Evolutionary conservation across 2,888 invertebrate species (phyloP).

Genomic region (Herminia tarsipennalis): DNA sequence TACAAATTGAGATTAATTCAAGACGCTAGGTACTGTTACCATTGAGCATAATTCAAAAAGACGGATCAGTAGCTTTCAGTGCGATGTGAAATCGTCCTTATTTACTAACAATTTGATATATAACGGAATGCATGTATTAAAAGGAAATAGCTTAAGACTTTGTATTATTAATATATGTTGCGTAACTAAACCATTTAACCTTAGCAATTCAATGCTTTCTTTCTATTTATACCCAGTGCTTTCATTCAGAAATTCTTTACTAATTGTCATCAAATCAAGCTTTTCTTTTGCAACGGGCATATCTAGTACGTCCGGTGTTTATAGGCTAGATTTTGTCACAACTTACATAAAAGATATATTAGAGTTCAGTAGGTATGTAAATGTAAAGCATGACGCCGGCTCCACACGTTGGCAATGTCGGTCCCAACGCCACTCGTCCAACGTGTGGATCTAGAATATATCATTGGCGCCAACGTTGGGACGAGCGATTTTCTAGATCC

Average conservation of each 20-base stretch:
- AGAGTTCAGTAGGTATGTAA: too few species aligned
- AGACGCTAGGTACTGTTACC: constrained; percentile 59
- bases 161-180: constrained; percentile 50
- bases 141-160: constrained; percentile 37
- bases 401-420: too few species aligned
- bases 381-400: too few species aligned
- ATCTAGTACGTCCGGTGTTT: too few species aligned
- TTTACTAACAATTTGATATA: constrained; percentile 15
- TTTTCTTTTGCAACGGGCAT: too few species aligned
- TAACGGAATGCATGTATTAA: constrained; percentile 1
- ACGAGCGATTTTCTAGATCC: too few species aligned
- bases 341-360: too few species aligned
- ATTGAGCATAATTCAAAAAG: constrained; percentile 27
- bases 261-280: constrained; percentile 44
- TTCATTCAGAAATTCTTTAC: constrained; percentile 48
- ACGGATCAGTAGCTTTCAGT: constrained; percentile 21
- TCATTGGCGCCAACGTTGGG: too few species aligned
- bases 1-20: constrained; percentile 84
- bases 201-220: constrained; percentile 59
- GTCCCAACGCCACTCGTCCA: too few species aligned
- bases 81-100: constrained; percentile 26
- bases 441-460: too few species aligned
- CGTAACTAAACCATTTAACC: constrained; percentile 65
- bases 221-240: constrained; percentile 66
- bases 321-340: too few species aligned